Percentiles rank a stretch among this genome's conserved stretches.
phyloP scores from a whole-genome alignment of 35 echinoderm and acorn worm species.

The Lytechinus variegatus region DNA sequence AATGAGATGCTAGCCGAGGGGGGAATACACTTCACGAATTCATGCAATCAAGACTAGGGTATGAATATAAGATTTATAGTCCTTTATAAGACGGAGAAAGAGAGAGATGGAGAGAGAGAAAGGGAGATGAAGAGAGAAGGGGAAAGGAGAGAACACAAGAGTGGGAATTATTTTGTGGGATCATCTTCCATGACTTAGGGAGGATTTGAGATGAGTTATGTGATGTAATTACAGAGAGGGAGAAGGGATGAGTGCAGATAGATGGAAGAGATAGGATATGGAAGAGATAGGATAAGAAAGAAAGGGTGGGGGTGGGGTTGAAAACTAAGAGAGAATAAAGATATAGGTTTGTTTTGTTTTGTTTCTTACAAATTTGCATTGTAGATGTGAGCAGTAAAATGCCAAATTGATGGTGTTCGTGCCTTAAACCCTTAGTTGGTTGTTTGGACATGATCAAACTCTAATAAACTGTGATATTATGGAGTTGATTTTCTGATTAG shows the following conservation, averaged over 20 bases:
- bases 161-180: background rate
- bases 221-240: background rate
- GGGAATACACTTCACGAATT: background rate
- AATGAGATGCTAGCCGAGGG: background rate
- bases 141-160: too few species aligned
- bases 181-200: slow-evolving; percentile 1
- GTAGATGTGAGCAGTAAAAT: too few species aligned
- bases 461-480: too few species aligned
- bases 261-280: background rate
- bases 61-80: slow-evolving; percentile 15
- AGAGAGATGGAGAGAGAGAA: background rate
- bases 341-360: too few species aligned
- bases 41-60: background rate
- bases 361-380: too few species aligned
- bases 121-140: background rate
- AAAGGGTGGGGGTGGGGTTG: too few species aligned
- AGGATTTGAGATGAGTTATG: background rate
- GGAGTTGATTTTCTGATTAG: too few species aligned
- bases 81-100: background rate
- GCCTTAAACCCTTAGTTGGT: too few species aligned
- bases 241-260: background rate
- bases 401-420: too few species aligned
- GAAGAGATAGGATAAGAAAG: background rate
- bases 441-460: too few species aligned
- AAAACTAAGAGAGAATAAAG: too few species aligned